Conservation (phyloP, 2,888 invertebrate species). For the Iselma pallidipennis region DNA sequence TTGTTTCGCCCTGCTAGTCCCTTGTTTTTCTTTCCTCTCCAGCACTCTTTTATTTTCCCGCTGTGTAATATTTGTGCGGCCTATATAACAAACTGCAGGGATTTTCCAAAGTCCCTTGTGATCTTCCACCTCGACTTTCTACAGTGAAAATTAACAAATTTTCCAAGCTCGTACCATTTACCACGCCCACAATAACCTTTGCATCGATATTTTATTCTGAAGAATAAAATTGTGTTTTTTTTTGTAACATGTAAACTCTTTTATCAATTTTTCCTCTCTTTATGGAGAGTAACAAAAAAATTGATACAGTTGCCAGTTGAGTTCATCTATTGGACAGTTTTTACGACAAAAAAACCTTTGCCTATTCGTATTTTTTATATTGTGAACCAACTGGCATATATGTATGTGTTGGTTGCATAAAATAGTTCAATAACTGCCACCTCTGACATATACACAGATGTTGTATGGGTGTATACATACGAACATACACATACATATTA, state of each 20-base stretch:
- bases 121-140: not conserved
- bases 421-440: not conserved
- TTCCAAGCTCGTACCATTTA: not conserved
- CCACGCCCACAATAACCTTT: not conserved
- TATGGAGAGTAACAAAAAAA: too few relatives aligned
- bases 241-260: not conserved
- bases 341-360: too few relatives aligned
- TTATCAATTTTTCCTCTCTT: not conserved
- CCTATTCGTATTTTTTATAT: too few relatives aligned
- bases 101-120: constrained; percentile 8
- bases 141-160: not conserved
- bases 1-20: too few relatives aligned
- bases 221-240: not conserved
- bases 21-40: not conserved
- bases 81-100: constrained; percentile 8
- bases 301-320: not conserved
- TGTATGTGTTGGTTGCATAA: not conserved
- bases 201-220: not conserved
- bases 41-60: not conserved
- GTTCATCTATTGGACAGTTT: too few relatives aligned
- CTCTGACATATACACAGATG: too few relatives aligned
- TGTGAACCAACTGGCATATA: too few relatives aligned
- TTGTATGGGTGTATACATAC: not conserved
- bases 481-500: not conserved
- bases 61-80: not conserved